Evolutionary conservation across 1,140 invertebrate species (phyloP).

Genomic region (Penaeus indicus): DNA sequence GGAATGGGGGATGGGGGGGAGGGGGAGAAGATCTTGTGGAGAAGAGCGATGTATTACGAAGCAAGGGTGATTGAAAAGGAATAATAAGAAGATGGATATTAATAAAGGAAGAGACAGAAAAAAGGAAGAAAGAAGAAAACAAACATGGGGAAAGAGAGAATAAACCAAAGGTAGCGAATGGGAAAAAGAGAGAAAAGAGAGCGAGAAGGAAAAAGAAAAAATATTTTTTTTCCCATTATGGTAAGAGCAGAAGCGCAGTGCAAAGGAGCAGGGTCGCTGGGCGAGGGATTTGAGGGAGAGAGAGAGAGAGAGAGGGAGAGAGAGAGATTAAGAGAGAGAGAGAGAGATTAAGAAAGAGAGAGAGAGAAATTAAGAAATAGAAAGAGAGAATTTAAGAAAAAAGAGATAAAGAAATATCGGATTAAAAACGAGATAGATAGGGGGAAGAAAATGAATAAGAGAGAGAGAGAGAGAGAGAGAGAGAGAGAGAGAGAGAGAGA

Average conservation of each 20-base stretch:
- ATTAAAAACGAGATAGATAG: not conserved
- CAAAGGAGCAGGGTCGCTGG: not conserved
- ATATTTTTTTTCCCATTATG: not conserved
- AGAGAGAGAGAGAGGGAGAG: not conserved
- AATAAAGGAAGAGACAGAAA: not conserved
- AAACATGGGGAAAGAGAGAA: not conserved
- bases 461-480: not conserved
- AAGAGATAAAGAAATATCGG: not conserved
- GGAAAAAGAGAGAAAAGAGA: not conserved
- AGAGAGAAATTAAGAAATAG: not conserved
- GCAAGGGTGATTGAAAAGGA: not conserved
- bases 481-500: conserved; percentile 10
- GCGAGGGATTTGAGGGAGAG: not conserved
- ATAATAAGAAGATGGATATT: not conserved
- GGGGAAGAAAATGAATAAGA: not conserved
- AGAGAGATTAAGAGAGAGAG: not conserved
- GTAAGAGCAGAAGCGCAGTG: not conserved
- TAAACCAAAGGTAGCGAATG: not conserved
- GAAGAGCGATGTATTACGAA: too few species aligned
- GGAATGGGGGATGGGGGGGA: too few species aligned
- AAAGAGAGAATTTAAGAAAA: not conserved
- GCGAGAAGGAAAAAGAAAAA: conserved; percentile 3
- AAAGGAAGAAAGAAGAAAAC: not conserved
- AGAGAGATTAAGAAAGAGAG: not conserved
- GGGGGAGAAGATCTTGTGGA: too few species aligned